phyloP scores from a whole-genome alignment of 2,888 invertebrate species.

The Tachina grossa region DNA sequence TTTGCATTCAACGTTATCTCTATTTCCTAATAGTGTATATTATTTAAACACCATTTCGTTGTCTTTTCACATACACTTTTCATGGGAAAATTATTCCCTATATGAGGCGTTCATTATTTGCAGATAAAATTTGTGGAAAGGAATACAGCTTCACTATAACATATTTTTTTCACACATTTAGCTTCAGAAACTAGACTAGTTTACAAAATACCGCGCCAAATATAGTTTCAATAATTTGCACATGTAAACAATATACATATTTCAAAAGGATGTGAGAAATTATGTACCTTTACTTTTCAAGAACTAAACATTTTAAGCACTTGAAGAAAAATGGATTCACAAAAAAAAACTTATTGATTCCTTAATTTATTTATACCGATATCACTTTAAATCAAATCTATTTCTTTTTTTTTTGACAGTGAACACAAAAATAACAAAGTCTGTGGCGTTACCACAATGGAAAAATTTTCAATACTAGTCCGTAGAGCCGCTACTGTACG shows the following conservation, averaged over 20 bases:
- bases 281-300: constrained; percentile 13
- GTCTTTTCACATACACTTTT: not conserved
- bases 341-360: not conserved
- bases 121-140: not conserved
- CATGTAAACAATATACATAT: constrained; percentile 49
- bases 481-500: constrained; percentile 72
- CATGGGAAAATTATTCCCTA: not conserved
- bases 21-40: no score
- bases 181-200: not conserved
- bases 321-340: not conserved
- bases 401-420: constrained; percentile 34
- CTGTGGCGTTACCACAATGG: constrained; percentile 65
- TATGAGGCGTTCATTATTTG: not conserved
- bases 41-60: not conserved
- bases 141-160: not conserved
- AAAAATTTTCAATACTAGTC: constrained; percentile 66
- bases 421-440: constrained; percentile 16
- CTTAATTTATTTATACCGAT: not conserved
- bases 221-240: constrained; percentile 19
- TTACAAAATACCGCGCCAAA: constrained; percentile 61
- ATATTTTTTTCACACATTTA: not conserved
- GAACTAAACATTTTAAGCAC: constrained; percentile 17
- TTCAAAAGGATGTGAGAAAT: not conserved
- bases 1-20: no score
- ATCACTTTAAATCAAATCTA: not conserved